phyloP scores from a whole-genome alignment of 2,888 invertebrate genomes.

The Anticlea derivata region DNA sequence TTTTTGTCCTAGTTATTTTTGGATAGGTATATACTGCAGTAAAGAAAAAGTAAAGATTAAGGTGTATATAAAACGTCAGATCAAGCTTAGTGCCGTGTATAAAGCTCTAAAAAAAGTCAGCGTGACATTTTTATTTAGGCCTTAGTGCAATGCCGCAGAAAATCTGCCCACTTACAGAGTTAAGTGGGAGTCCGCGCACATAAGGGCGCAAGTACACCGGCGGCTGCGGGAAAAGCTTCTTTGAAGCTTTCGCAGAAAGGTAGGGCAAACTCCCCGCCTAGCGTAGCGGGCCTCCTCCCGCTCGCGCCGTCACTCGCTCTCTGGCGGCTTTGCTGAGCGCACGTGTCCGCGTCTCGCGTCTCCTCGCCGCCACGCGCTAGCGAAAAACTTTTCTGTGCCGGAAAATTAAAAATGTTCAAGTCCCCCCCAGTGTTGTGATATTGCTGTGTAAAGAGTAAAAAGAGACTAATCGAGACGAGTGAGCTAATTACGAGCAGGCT shows the following conservation, averaged over 20 bases:
- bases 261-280: constrained; percentile 73
- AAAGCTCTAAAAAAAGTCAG: no score
- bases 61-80: no score
- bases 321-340: constrained; percentile 55
- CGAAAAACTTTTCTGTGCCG: constrained; percentile 79
- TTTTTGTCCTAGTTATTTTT: no score
- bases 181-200: constrained; percentile 56
- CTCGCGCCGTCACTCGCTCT: constrained; percentile 70
- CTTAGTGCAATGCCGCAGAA: constrained; percentile 75
- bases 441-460: constrained; percentile 56
- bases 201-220: constrained; percentile 54
- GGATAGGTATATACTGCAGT: no score
- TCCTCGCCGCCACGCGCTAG: constrained; percentile 58
- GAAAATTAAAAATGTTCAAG: constrained; percentile 62
- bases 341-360: constrained; percentile 49
- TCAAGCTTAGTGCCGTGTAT: no score
- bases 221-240: constrained; percentile 69
- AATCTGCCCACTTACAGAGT: constrained; percentile 82
- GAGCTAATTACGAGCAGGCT: constrained; percentile 79
- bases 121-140: constrained; percentile 71
- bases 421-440: constrained; percentile 66
- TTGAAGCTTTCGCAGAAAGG: constrained; percentile 70
- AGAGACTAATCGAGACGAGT: constrained; percentile 61
- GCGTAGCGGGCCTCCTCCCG: constrained; percentile 46
- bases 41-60: no score